These are phyloP conservation scores for Drosophila subpulchrella DNA, from an alignment of 1,140 invertebrate species.

Conservation along the genomic window DNA sequence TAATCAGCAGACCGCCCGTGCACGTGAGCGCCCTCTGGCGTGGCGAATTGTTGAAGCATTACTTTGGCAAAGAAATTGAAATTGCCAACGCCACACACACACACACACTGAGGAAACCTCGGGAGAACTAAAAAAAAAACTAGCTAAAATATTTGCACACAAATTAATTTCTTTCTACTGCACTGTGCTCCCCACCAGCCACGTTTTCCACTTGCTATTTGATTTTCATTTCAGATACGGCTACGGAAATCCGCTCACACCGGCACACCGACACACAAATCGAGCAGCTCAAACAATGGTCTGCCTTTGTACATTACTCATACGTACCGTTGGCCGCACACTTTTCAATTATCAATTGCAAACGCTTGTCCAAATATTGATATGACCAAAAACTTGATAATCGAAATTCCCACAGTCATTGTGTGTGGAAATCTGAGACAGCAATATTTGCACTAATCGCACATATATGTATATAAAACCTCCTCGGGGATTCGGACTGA, in stretches of 20 bases:
- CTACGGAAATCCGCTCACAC: constrained; percentile 38
- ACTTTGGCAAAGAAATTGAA: constrained; percentile 58
- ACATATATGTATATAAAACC: not conserved
- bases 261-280: constrained; percentile 5
- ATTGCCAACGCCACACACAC: constrained; percentile 28
- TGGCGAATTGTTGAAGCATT: constrained; percentile 60
- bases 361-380: constrained; percentile 60
- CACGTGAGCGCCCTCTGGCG: constrained; percentile 47
- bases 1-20: constrained; percentile 48
- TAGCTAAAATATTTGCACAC: constrained; percentile 56
- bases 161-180: constrained; percentile 50
- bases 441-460: constrained; percentile 39
- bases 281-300: constrained; percentile 52
- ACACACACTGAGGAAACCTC: not conserved
- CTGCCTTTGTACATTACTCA: constrained; percentile 41
- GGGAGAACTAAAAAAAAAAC: constrained; percentile 9
- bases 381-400: constrained; percentile 51
- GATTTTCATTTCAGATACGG: constrained; percentile 58
- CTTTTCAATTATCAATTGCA: constrained; percentile 60
- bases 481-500: not conserved
- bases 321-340: constrained; percentile 52
- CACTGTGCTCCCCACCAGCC: constrained; percentile 1
- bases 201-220: constrained; percentile 38
- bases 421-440: constrained; percentile 32
- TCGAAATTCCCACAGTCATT: constrained; percentile 35